These are phyloP conservation scores for Buathra laborator DNA, from an alignment of 2,888 invertebrate species.

Conservation along the genomic window DNA sequence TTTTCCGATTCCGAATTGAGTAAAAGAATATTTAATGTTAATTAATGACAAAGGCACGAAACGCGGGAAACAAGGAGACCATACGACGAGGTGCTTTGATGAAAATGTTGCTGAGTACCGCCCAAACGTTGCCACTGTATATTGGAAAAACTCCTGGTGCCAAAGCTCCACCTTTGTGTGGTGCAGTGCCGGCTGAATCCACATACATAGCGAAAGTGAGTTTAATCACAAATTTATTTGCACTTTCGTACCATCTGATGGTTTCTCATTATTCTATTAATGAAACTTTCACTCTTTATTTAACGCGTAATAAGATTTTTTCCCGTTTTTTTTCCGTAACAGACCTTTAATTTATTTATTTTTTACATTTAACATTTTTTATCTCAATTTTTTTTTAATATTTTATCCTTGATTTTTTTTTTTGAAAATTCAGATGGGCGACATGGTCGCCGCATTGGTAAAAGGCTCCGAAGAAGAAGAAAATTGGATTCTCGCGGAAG, in stretches of 20 bases:
- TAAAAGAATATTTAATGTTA: neutral
- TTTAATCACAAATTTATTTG: neutral
- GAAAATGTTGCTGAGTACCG: constrained; percentile 97
- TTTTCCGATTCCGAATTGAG: neutral
- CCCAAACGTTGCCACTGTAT: constrained; percentile 96
- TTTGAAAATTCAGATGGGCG: constrained; percentile 89
- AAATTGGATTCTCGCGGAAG: constrained; percentile 98
- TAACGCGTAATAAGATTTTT: neutral
- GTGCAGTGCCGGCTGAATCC: constrained; percentile 93
- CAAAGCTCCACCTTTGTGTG: constrained; percentile 95
- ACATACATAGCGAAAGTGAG: constrained; percentile 91
- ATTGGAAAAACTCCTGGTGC: constrained; percentile 93
- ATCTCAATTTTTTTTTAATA: neutral
- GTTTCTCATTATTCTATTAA: neutral
- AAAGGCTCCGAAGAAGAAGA: constrained; percentile 94
- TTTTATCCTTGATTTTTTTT: neutral
- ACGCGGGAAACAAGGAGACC: constrained; percentile 95
- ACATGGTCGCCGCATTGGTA: constrained; percentile 98
- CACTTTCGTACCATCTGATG: neutral
- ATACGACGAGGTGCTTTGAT: constrained; percentile 97
- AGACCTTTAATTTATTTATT: neutral
- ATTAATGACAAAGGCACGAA: constrained; percentile 88
- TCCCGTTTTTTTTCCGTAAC: too few species aligned
- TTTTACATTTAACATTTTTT: neutral
- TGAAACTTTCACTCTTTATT: constrained; percentile 1